Percentiles rank a stretch among this genome's conserved stretches.
Evolutionary conservation across 2,113 vertebrate genomes (phyloP).

Genomic region (Perognathus longimembris): DNA sequence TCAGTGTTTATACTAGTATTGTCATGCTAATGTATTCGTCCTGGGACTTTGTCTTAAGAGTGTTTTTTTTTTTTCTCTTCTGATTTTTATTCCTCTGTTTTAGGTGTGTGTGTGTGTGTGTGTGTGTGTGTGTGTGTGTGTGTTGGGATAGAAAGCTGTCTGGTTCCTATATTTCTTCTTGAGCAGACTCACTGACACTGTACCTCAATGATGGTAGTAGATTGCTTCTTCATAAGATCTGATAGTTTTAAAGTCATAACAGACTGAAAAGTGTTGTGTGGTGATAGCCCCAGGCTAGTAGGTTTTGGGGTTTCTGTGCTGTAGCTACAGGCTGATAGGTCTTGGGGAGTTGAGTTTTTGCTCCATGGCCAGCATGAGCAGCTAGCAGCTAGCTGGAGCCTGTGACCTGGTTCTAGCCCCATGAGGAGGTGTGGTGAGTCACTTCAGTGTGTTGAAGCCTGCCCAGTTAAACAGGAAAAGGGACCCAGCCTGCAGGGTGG

Average conservation of each 20-base stretch:
- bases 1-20: neutral
- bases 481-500: constrained; percentile 66
- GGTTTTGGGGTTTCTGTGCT: neutral
- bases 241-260: neutral
- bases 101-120: no score
- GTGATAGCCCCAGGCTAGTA: neutral
- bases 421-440: constrained; percentile 67
- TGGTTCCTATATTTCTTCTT: neutral
- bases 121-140: neutral
- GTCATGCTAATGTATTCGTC: neutral
- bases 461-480: constrained; percentile 75
- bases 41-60: neutral
- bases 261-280: neutral
- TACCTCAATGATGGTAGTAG: neutral
- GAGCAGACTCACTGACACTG: neutral
- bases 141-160: neutral
- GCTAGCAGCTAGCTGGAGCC: neutral
- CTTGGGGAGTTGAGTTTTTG: no score
- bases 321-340: neutral
- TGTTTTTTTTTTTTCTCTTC: neutral
- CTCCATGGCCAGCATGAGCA: no score
- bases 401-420: constrained; percentile 70
- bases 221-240: neutral
- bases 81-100: neutral
- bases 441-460: constrained; percentile 59